Evolutionary conservation across 2,113 vertebrate species (phyloP).

Genomic region (Stegastes partitus): DNA sequence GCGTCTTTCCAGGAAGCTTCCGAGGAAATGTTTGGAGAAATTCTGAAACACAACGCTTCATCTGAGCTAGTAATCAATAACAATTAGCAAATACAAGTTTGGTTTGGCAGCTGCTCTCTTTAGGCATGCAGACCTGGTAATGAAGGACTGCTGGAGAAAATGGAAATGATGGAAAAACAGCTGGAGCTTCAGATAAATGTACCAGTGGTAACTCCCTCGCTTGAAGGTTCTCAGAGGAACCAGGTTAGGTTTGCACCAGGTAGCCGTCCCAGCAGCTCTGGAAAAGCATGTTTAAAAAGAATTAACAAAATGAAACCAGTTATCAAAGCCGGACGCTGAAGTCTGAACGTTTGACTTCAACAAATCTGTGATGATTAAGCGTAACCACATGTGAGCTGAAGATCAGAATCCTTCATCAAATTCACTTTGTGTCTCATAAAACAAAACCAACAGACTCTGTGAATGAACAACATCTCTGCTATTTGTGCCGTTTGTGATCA

Average conservation of each 20-base stretch:
- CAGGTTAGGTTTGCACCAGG: not conserved
- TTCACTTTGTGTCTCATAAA: too few relatives aligned
- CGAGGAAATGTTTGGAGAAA: not conserved
- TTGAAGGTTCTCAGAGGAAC: not conserved
- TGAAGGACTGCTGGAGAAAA: not conserved
- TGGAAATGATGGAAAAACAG: not conserved
- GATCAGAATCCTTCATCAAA: too few relatives aligned
- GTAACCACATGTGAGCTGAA: too few relatives aligned
- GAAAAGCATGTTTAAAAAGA: too few relatives aligned
- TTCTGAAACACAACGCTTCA: not conserved
- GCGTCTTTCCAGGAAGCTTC: not conserved
- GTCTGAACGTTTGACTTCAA: too few relatives aligned
- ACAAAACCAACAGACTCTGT: too few relatives aligned
- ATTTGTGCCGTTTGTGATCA: too few relatives aligned
- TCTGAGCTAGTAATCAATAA: not conserved
- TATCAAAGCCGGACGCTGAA: too few relatives aligned
- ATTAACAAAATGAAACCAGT: too few relatives aligned
- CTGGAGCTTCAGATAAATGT: not conserved
- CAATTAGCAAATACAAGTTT: constrained; percentile 18
- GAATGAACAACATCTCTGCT: too few relatives aligned
- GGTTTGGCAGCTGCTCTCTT: not conserved
- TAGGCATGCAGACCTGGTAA: not conserved
- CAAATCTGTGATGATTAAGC: too few relatives aligned
- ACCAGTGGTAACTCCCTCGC: not conserved
- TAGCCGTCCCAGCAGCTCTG: too few relatives aligned